Conservation (phyloP, 2,797 vertebrate genomes). For the Gallinago nigripennis region DNA sequence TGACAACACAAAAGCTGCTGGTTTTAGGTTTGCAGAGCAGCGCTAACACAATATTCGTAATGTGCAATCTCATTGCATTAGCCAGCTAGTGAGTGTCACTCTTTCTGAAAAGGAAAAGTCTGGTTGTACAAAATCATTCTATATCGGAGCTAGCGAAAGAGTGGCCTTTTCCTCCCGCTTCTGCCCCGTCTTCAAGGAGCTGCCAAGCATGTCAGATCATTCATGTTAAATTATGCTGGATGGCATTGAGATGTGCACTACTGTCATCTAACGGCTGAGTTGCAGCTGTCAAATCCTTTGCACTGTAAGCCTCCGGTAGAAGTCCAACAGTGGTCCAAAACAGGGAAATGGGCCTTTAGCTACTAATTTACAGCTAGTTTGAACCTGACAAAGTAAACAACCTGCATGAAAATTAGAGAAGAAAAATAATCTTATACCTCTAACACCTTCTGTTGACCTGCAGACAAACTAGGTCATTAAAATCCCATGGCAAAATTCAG, state of each 20-base stretch:
- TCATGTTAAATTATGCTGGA: conserved; percentile 65
- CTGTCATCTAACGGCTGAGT: conserved; percentile 23
- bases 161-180: conserved; percentile 6
- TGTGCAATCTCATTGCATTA: neutral
- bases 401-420: neutral
- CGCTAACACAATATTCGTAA: neutral
- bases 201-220: conserved; percentile 50
- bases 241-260: conserved; percentile 16
- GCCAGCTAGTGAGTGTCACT: neutral
- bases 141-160: conserved; percentile 33
- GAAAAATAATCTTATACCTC: neutral
- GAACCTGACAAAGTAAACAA: conserved; percentile 6
- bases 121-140: neutral
- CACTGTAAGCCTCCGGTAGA: neutral
- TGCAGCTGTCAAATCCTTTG: conserved; percentile 23
- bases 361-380: neutral
- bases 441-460: neutral
- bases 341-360: neutral
- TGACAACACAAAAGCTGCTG: neutral
- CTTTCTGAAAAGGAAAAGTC: conserved; percentile 10
- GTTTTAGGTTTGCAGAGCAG: neutral
- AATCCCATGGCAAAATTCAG: neutral
- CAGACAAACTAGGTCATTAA: neutral
- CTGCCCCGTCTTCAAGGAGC: conserved; percentile 7
- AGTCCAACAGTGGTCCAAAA: neutral